These are phyloP conservation scores for Cariama cristata DNA, from an alignment of 2,113 vertebrate genomes.

Conservation along the genomic window DNA sequence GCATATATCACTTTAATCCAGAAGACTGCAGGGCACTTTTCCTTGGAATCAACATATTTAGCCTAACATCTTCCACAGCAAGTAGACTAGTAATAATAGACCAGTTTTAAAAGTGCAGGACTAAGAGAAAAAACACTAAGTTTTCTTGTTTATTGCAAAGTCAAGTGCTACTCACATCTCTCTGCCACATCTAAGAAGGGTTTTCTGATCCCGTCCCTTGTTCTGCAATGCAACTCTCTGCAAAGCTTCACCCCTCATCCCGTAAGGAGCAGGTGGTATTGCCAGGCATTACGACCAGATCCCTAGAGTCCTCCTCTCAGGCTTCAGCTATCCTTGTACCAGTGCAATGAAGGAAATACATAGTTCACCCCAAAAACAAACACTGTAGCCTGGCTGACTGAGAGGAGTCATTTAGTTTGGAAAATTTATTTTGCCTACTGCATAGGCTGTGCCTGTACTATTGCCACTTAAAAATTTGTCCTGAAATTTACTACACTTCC, in stretches of 20 bases:
- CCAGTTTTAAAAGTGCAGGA: neutral
- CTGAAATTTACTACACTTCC: conserved; percentile 64
- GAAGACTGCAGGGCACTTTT: neutral
- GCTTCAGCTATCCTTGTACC: neutral
- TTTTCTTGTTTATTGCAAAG: neutral
- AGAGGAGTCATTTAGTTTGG: conserved; percentile 40
- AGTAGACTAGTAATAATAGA: neutral
- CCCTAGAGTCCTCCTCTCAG: neutral
- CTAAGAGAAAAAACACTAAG: neutral
- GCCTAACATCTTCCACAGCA: neutral
- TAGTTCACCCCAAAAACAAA: conserved; percentile 36
- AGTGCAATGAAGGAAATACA: neutral
- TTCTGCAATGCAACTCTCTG: neutral
- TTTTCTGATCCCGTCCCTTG: neutral
- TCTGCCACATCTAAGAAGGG: neutral
- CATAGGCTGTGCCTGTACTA: neutral
- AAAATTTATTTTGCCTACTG: conserved; percentile 55
- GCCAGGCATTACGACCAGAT: neutral
- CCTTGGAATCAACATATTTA: neutral
- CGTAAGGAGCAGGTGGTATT: neutral
- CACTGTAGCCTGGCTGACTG: conserved; percentile 22
- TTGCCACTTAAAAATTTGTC: conserved; percentile 40
- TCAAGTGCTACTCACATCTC: neutral
- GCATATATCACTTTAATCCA: neutral
- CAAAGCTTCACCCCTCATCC: neutral